Conservation (phyloP, 2,113 vertebrate species). For the Echinops telfairi region DNA sequence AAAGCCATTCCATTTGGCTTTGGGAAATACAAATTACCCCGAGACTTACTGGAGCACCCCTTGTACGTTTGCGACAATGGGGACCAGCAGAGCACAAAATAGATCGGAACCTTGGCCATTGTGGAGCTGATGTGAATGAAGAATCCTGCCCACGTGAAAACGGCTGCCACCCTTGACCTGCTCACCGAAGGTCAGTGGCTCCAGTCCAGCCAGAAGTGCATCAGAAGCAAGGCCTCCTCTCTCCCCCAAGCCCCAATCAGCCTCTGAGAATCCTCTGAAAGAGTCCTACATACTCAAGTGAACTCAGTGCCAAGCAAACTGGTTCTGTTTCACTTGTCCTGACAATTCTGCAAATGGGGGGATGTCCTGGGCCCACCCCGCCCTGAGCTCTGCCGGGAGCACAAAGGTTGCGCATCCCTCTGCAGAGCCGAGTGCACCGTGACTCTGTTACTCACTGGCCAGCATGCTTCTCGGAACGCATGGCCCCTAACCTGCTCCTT, state of each 20-base stretch:
- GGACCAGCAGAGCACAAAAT: neutral
- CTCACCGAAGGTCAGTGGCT: neutral
- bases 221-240: neutral
- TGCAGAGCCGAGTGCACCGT: neutral
- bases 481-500: neutral
- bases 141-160: neutral
- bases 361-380: neutral
- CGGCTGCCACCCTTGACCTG: neutral
- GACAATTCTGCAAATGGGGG: neutral
- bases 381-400: neutral
- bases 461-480: neutral
- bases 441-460: neutral
- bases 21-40: neutral
- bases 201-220: neutral
- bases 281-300: neutral
- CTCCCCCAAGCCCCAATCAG: neutral
- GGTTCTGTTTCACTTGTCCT: neutral
- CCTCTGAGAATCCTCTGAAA: neutral
- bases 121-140: neutral
- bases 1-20: neutral
- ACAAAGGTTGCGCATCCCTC: neutral
- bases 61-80: neutral
- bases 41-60: neutral
- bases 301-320: neutral
- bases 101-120: neutral